Evolutionary conservation across 2,797 vertebrate genomes (phyloP).

Genomic region (Diceros bicornis): DNA sequence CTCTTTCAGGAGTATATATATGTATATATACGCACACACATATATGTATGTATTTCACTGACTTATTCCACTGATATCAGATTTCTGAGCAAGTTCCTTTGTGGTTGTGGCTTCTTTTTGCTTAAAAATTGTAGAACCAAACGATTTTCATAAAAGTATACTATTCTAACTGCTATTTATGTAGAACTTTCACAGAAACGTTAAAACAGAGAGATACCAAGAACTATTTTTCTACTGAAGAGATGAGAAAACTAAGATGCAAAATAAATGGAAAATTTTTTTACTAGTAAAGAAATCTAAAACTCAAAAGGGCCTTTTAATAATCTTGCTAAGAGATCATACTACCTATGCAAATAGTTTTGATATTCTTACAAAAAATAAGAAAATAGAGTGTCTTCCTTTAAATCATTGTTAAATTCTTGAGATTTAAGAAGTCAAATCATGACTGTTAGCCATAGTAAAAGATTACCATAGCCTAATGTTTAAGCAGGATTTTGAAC

Average conservation of each 20-base stretch:
- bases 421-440: background rate
- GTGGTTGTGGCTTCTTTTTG: constrained; percentile 40
- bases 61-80: background rate
- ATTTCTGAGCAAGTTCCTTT: constrained; percentile 25
- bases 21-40: background rate
- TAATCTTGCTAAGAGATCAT: background rate
- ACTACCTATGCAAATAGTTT: background rate
- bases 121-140: background rate
- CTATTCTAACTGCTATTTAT: background rate
- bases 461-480: background rate
- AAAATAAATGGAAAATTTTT: background rate
- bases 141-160: background rate
- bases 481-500: background rate
- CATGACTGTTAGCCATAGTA: background rate
- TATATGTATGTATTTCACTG: background rate
- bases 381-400: background rate
- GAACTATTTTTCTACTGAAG: background rate
- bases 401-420: constrained; percentile 34
- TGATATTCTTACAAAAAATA: background rate
- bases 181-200: background rate
- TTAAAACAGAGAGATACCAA: background rate
- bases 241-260: background rate
- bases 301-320: background rate
- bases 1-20: background rate
- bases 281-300: background rate